These are phyloP conservation scores for Gymnoscelis rufifasciata DNA, from an alignment of 2,888 invertebrate species.

Conservation along the genomic window DNA sequence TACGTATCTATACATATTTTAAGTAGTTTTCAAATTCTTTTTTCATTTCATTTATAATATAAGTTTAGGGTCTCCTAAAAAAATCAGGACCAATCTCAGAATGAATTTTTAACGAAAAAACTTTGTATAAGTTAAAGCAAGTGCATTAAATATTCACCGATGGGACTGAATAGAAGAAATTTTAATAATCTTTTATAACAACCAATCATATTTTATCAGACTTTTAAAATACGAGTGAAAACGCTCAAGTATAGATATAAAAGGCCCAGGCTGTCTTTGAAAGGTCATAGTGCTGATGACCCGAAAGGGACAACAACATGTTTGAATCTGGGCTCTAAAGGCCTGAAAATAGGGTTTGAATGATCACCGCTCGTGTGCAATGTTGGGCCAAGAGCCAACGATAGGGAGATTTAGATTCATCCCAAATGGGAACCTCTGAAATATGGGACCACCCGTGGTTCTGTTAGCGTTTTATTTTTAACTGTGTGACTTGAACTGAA, in stretches of 20 bases:
- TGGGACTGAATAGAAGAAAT: not conserved
- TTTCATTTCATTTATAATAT: no score
- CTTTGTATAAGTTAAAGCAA: not conserved
- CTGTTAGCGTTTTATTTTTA: conserved; percentile 47
- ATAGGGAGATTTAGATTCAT: conserved; percentile 59
- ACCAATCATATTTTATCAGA: not conserved
- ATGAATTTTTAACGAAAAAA: not conserved
- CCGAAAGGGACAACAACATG: conserved; percentile 28
- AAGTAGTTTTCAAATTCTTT: no score
- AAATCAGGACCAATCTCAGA: not conserved
- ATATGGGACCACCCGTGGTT: conserved; percentile 50
- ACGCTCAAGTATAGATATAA: conserved; percentile 9
- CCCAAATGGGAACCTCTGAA: conserved; percentile 47
- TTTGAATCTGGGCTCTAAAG: conserved; percentile 13
- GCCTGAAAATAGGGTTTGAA: conserved; percentile 16
- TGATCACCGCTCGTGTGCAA: conserved; percentile 23
- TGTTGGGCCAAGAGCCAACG: conserved; percentile 51
- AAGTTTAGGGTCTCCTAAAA: no score
- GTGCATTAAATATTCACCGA: not conserved
- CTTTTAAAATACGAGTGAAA: conserved; percentile 1
- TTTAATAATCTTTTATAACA: not conserved
- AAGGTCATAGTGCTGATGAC: conserved; percentile 49
- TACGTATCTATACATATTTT: no score
- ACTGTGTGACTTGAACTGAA: conserved; percentile 31
- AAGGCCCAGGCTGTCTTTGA: conserved; percentile 24